These are phyloP conservation scores for Petrocephalus microphthalmus DNA, from an alignment of 2,113 vertebrate genomes.

Conservation along the genomic window DNA sequence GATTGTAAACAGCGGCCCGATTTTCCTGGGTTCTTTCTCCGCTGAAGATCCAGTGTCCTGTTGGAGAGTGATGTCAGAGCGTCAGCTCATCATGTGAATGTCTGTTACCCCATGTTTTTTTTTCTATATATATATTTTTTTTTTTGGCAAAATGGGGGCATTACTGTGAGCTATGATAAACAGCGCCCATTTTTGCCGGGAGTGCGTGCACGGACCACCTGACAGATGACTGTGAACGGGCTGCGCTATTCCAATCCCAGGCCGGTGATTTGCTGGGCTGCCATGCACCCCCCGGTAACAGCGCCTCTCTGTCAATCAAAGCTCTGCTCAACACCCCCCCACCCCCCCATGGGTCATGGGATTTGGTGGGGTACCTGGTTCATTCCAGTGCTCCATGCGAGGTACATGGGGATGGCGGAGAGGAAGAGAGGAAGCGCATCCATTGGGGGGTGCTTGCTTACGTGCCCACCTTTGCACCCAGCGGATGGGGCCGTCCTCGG, in stretches of 20 bases:
- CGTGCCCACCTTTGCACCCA: not conserved
- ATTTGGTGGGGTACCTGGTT: not conserved
- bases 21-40: not conserved
- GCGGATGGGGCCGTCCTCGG: not conserved
- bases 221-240: not conserved
- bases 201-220: not conserved
- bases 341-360: not conserved
- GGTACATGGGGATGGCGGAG: not conserved
- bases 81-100: not conserved
- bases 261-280: constrained; percentile 2
- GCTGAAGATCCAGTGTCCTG: not conserved
- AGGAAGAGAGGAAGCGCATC: not conserved
- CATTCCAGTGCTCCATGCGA: not conserved
- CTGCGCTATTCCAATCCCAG: not conserved
- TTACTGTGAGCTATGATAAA: not conserved
- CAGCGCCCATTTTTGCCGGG: not conserved
- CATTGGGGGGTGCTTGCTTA: too few species aligned
- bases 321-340: too few species aligned
- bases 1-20: not conserved
- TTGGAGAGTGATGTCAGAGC: not conserved
- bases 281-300: not conserved
- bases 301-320: constrained; percentile 11
- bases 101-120: not conserved
- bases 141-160: not conserved
- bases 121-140: not conserved